These are phyloP conservation scores for Myodes glareolus DNA, from an alignment of 2,113 vertebrate genomes.

Conservation along the genomic window DNA sequence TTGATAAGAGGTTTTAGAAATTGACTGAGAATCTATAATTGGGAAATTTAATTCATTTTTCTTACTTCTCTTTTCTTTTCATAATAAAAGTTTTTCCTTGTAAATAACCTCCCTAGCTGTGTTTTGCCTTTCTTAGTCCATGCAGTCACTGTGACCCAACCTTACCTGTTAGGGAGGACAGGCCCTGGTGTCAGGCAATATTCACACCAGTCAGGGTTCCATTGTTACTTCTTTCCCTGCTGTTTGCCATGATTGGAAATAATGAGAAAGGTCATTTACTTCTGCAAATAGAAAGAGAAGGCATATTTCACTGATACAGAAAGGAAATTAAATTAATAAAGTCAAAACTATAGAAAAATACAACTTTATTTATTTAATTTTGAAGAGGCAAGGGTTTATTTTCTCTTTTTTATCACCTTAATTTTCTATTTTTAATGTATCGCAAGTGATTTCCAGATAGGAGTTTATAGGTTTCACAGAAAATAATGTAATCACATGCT, in stretches of 20 bases:
- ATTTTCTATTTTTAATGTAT: not conserved
- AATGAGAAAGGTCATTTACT: slow-evolving; percentile 27
- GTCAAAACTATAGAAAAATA: not conserved
- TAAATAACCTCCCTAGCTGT: slow-evolving; percentile 22
- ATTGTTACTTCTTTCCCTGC: not conserved
- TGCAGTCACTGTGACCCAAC: not conserved
- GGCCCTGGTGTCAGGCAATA: not conserved
- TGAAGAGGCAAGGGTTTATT: not conserved
- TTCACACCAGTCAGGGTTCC: not conserved
- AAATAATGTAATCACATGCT: slow-evolving; percentile 29
- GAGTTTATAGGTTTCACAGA: slow-evolving; percentile 27
- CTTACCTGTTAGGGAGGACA: not conserved
- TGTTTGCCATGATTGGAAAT: not conserved
- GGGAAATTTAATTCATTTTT: slow-evolving; percentile 65
- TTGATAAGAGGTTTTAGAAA: slow-evolving; percentile 63
- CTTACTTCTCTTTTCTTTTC: slow-evolving; percentile 49
- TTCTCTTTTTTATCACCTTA: not conserved
- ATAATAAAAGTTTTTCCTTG: slow-evolving; percentile 50
- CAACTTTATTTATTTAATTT: not conserved
- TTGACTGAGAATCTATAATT: slow-evolving; percentile 23
- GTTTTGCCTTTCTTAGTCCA: not conserved
- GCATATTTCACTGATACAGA: not conserved
- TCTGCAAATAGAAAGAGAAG: slow-evolving; percentile 14
- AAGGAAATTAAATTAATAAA: slow-evolving; percentile 50
- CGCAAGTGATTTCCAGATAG: slow-evolving; percentile 22